phyloP scores from a whole-genome alignment of 1,140 invertebrate species.

The Ostrea edulis region DNA sequence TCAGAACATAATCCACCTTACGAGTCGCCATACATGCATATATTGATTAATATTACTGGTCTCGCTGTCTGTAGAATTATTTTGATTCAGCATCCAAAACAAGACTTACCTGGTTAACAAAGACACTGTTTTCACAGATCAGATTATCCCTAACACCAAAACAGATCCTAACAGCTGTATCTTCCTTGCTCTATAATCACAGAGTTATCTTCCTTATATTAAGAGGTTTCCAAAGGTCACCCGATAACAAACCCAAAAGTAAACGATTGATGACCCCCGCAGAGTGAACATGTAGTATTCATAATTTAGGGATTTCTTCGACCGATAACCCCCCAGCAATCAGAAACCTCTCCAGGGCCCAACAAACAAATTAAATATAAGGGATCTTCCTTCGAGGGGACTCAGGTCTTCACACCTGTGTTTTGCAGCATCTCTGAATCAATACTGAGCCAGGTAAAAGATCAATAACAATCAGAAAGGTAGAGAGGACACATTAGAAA shows the following conservation, averaged over 20 bases:
- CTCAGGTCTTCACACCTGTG: constrained; percentile 3
- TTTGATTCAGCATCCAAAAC: neutral
- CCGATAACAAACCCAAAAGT: constrained; percentile 27
- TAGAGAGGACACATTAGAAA: neutral
- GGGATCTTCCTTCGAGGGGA: neutral
- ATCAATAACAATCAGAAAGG: constrained; percentile 6
- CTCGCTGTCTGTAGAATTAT: neutral
- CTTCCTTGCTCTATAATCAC: neutral
- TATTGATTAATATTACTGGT: constrained; percentile 16
- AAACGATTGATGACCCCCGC: neutral
- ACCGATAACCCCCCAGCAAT: neutral
- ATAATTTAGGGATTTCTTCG: constrained; percentile 13
- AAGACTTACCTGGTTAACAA: constrained; percentile 1
- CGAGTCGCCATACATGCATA: neutral
- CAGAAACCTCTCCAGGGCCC: neutral
- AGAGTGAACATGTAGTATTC: neutral
- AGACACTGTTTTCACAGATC: neutral
- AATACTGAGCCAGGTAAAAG: constrained; percentile 17
- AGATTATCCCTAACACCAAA: neutral
- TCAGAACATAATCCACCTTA: neutral
- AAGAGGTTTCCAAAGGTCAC: constrained; percentile 20
- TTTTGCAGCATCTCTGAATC: constrained; percentile 24
- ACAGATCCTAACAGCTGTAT: constrained; percentile 4
- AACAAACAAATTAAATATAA: neutral
- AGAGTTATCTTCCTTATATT: neutral